phyloP scores from a whole-genome alignment of 2,888 invertebrate genomes.

The Melieria picta region DNA sequence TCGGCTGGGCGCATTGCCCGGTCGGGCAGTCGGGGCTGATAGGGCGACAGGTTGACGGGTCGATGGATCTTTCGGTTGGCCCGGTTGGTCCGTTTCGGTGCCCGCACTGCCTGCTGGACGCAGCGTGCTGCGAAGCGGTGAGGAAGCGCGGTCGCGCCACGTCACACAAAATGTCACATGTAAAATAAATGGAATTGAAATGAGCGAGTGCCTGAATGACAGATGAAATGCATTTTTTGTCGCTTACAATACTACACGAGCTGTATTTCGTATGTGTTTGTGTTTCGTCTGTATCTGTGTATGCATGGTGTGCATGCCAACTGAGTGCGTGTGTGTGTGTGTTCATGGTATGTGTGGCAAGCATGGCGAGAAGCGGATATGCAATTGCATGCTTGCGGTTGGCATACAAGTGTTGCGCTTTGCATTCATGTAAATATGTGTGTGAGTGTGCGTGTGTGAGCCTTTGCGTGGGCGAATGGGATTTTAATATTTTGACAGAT shows the following conservation, averaged over 20 bases:
- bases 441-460: neutral
- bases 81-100: no score
- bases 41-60: neutral
- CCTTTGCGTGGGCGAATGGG: constrained; percentile 40
- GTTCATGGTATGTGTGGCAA: neutral
- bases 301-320: neutral
- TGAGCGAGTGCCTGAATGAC: constrained; percentile 51
- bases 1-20: neutral
- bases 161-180: constrained; percentile 48
- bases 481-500: constrained; percentile 60
- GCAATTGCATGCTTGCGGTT: neutral
- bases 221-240: constrained; percentile 48
- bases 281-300: neutral
- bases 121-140: neutral
- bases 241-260: neutral
- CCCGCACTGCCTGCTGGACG: constrained; percentile 1
- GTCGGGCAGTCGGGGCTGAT: neutral
- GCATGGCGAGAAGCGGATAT: neutral
- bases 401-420: no score
- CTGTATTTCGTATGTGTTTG: neutral
- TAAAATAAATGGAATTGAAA: constrained; percentile 58
- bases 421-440: neutral
- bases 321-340: constrained; percentile 19
- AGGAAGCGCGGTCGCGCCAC: constrained; percentile 16
- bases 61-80: no score